Conservation (phyloP, 2,113 vertebrate species). For the Festucalex cinctus region DNA sequence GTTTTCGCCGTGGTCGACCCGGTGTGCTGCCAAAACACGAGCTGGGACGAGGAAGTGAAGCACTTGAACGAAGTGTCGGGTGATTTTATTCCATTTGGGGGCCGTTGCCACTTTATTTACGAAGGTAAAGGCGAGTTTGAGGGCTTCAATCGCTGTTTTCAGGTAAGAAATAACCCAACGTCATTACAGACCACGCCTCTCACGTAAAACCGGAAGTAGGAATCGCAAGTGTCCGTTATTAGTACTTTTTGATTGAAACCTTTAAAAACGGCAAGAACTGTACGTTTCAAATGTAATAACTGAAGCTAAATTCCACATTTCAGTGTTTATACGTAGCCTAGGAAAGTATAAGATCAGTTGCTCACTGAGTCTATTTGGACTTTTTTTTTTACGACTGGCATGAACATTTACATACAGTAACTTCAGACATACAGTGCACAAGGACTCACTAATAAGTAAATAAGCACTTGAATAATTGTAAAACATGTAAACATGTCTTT, state of each 20-base stretch:
- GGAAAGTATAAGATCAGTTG: background rate
- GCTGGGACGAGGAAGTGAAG: background rate
- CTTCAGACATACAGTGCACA: background rate
- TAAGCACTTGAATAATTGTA: no score
- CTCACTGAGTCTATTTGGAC: background rate
- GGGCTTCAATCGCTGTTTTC: conserved; percentile 18
- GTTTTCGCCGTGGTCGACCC: background rate
- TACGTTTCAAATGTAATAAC: background rate
- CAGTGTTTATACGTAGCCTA: background rate
- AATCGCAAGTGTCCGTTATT: background rate
- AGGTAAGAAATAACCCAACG: conserved; percentile 32
- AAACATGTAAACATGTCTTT: background rate
- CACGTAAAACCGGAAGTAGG: background rate
- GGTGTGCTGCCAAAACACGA: background rate
- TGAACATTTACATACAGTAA: background rate
- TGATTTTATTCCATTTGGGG: conserved; percentile 32
- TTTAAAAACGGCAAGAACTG: background rate
- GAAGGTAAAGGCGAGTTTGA: conserved; percentile 21
- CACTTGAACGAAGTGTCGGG: background rate
- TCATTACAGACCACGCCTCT: background rate
- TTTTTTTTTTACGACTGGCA: no score
- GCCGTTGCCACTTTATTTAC: conserved; percentile 23
- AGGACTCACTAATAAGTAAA: background rate
- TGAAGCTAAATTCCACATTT: background rate
- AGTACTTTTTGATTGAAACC: background rate